phyloP scores from a whole-genome alignment of 2,888 invertebrate species.

The Chymomyza caudatula region DNA sequence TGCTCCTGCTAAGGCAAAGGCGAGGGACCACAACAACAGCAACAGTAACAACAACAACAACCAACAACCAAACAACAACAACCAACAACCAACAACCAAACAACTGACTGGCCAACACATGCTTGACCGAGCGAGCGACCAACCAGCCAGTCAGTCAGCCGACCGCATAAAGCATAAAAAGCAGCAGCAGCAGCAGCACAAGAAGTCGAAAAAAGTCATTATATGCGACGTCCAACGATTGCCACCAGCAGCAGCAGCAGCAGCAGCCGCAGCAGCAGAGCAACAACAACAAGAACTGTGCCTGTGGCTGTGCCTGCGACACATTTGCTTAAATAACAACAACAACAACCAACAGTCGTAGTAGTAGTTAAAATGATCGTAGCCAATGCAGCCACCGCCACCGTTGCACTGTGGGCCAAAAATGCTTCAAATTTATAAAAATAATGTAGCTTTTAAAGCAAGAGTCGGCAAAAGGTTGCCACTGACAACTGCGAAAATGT shows the following conservation, averaged over 20 bases:
- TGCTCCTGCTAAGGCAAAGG: slow-evolving; percentile 28
- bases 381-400: slow-evolving; percentile 19
- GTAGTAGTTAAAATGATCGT: slow-evolving; percentile 23
- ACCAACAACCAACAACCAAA: slow-evolving; percentile 31
- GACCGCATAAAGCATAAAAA: slow-evolving; percentile 75
- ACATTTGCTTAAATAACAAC: slow-evolving; percentile 72
- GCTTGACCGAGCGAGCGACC: slow-evolving; percentile 60
- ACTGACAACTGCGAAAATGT: too few relatives aligned
- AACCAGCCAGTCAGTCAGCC: slow-evolving; percentile 27
- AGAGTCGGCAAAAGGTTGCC: too few relatives aligned
- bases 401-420: slow-evolving; percentile 7
- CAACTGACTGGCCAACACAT: slow-evolving; percentile 38
- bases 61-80: slow-evolving; percentile 37
- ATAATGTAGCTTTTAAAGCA: too few relatives aligned
- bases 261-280: slow-evolving; percentile 27
- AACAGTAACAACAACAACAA: slow-evolving; percentile 37
- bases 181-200: slow-evolving; percentile 47
- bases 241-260: slow-evolving; percentile 19
- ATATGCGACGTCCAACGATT: slow-evolving; percentile 53
- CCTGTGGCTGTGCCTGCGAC: slow-evolving; percentile 71
- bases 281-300: slow-evolving; percentile 37
- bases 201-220: slow-evolving; percentile 64
- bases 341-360: slow-evolving; percentile 33
- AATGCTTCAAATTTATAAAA: too few relatives aligned
- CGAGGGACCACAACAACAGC: slow-evolving; percentile 26